Conservation (phyloP, 2,888 invertebrate genomes). For the Chrysina gloriosa region DNA sequence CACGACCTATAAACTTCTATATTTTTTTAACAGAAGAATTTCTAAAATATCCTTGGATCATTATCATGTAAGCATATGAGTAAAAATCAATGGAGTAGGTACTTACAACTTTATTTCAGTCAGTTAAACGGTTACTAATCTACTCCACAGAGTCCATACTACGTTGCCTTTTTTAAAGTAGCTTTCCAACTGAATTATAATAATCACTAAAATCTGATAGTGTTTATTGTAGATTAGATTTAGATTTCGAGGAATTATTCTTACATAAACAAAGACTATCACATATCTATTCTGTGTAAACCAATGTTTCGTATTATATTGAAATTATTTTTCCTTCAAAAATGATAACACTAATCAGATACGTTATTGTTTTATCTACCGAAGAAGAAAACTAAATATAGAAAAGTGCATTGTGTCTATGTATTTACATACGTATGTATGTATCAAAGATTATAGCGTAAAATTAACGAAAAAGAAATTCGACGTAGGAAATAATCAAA, state of each 20-base stretch:
- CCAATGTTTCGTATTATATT: slow-evolving; percentile 9
- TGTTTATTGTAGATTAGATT: slow-evolving; percentile 9
- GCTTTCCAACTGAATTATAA: not conserved
- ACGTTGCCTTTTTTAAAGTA: not conserved
- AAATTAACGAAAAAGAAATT: no score
- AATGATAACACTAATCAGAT: slow-evolving; percentile 2
- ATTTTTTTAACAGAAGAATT: no score
- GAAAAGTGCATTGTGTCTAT: no score
- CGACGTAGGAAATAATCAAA: no score
- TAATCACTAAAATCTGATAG: slow-evolving; percentile 14
- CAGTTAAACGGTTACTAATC: not conserved
- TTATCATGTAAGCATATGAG: not conserved
- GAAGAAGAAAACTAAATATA: not conserved
- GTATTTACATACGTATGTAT: no score
- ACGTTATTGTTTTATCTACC: not conserved
- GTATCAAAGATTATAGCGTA: no score
- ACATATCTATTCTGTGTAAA: not conserved
- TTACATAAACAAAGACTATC: slow-evolving; percentile 17
- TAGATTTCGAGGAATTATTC: slow-evolving; percentile 15
- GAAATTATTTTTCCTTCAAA: not conserved
- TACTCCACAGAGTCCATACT: not conserved
- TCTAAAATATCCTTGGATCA: no score
- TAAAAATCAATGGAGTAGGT: not conserved
- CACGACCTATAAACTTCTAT: no score
- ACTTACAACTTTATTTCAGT: not conserved